Percentiles rank a stretch among this genome's conserved stretches.
These are phyloP conservation scores for Parus major DNA, from an alignment of 2,113 vertebrate genomes.

Conservation along the genomic window DNA sequence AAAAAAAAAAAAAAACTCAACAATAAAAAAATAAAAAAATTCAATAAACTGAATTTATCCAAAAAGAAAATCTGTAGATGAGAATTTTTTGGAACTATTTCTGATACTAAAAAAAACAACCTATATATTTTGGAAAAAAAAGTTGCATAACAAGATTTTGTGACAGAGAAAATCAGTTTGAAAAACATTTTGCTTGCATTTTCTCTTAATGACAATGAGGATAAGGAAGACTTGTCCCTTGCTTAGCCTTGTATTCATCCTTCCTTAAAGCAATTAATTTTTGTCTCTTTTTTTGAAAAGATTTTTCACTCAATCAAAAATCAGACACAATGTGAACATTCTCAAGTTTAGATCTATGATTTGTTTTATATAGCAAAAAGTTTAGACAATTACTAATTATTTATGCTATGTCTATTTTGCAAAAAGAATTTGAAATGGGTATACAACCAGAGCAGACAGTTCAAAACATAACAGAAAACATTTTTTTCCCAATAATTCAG, in stretches of 20 bases:
- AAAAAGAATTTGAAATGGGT: not conserved
- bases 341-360: not conserved
- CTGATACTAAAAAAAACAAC: not conserved
- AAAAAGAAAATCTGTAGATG: not conserved
- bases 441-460: not conserved
- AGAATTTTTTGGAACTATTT: not conserved
- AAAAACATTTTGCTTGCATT: not conserved
- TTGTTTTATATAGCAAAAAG: not conserved
- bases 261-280: not conserved
- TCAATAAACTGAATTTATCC: not conserved
- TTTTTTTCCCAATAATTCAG: not conserved
- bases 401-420: not conserved
- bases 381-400: not conserved
- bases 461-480: not conserved
- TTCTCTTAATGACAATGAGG: not conserved
- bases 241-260: not conserved
- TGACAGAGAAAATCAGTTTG: not conserved
- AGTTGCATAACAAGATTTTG: rapidly evolving
- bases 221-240: not conserved
- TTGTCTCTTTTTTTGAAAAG: not conserved
- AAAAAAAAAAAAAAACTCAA: no score
- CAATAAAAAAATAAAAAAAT: not conserved
- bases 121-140: not conserved
- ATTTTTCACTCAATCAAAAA: not conserved
- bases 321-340: not conserved